phyloP scores from a whole-genome alignment of 92 coral and sea anemone genomes.

The Phenganax subtilis region DNA sequence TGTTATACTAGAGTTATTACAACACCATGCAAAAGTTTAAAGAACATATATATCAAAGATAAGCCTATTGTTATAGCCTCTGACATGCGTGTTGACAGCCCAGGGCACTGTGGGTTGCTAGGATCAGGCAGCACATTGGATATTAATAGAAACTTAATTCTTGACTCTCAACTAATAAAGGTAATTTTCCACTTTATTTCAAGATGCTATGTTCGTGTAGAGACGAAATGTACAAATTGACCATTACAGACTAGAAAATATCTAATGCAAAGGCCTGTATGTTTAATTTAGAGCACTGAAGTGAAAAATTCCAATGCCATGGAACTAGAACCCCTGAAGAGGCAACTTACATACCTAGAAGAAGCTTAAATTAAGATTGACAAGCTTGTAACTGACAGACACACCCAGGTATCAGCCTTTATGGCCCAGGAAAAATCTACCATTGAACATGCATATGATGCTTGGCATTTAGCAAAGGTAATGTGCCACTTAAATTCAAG shows the following conservation, averaged over 20 bases:
- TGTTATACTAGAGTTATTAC: too few relatives aligned
- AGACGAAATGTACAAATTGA: neutral
- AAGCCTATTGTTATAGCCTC: slow-evolving; percentile 10
- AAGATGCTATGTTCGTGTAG: neutral
- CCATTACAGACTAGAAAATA: neutral
- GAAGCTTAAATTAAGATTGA: slow-evolving; percentile 11
- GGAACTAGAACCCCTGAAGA: too few relatives aligned
- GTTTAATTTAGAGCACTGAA: too few relatives aligned
- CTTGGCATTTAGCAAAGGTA: slow-evolving; percentile 40
- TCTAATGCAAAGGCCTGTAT: neutral
- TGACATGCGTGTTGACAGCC: slow-evolving; percentile 15
- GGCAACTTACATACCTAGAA: slow-evolving; percentile 1
- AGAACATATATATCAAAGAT: neutral
- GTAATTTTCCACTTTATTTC: neutral
- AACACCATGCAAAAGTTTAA: too few relatives aligned
- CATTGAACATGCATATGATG: neutral
- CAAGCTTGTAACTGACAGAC: slow-evolving; percentile 37
- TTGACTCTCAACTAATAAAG: slow-evolving; percentile 5
- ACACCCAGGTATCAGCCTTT: slow-evolving; percentile 24
- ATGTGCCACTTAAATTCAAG: neutral
- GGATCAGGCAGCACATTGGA: slow-evolving; percentile 15
- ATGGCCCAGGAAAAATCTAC: slow-evolving; percentile 10
- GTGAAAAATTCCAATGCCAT: too few relatives aligned
- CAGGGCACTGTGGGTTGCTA: neutral
- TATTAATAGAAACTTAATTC: neutral